Evolutionary conservation across 2,888 invertebrate genomes (phyloP), one percentile per base, ranked within the genome.

Genomic region (Agriopis aurantiaria): DNA sequence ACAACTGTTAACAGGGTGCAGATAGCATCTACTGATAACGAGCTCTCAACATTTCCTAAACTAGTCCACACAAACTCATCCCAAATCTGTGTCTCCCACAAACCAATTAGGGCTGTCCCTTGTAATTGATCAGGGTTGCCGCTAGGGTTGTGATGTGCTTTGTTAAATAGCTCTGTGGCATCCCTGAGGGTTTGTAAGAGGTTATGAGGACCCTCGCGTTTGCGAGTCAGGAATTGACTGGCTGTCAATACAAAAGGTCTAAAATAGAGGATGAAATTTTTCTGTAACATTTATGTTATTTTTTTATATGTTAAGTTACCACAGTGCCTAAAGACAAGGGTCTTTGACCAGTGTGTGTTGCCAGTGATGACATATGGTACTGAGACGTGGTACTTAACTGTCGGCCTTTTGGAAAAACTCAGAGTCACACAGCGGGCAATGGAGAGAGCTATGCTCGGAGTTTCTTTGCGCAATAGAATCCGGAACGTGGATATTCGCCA

Each of bases 21-120:
- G 8, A 3, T 33, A 12, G 11, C 4, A 23, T 23, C 3, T 23
- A 23, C 17, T 0, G 23, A 10, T 23, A 12, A 14, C n/a, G 17
- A 51, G 17, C 12, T 55, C 55, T 8, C n/a, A 55, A 55, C n/a
- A 12, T 40, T 17, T 17, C 12, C 11, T 23, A 10, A 23, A 58
- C 58, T 46, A 58, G 23, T n/a, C 33, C 12, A 8, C 11, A 23
- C 58, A 23, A 46, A 33, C 58, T 58, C 46, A 41, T 60, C 41
- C 40, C 10, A 49, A 57, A 60, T 51, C 60, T 60, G 11, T 51
- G 46, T 59, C 46, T 46, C 10, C 40, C 60, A 8, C 49, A 40
- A 60, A 60, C 40, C 49, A 60, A 60, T 60, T 60, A 60, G 60
- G 60, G 49, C 14, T 60, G 49, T 51, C 60, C 48, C 60, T 49